Percentiles rank a stretch among this genome's conserved stretches.
Evolutionary conservation across 30 jellyfish, hydroid and myxozoan species (phyloP).

Genomic region (Hydra vulgaris): DNA sequence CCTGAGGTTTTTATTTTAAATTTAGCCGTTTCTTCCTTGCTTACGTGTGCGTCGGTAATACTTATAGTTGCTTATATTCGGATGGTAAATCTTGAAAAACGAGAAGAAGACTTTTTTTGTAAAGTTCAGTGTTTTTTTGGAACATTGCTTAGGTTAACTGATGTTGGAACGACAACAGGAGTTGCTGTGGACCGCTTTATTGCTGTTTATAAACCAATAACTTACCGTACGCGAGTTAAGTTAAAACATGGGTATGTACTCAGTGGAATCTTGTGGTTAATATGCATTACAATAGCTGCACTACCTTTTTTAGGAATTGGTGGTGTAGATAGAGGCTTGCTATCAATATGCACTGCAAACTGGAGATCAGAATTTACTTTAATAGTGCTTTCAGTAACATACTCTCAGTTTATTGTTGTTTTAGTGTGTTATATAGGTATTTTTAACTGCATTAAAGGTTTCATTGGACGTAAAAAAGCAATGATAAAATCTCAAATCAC

Average conservation of each 20-base stretch:
- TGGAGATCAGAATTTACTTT: slow-evolving; percentile 55
- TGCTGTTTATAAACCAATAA: slow-evolving; percentile 56
- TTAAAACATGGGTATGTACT: slow-evolving; percentile 28
- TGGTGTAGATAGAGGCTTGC: slow-evolving; percentile 31
- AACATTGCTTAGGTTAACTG: slow-evolving; percentile 60
- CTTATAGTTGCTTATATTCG: slow-evolving; percentile 41
- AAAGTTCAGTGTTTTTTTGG: slow-evolving; percentile 53
- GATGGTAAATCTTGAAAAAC: slow-evolving; percentile 10
- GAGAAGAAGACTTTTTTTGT: slow-evolving; percentile 26
- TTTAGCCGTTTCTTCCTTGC: slow-evolving; percentile 41
- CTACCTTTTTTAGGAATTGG: slow-evolving; percentile 39
- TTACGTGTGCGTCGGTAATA: slow-evolving; percentile 43
- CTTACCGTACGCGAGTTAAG: slow-evolving; percentile 50
- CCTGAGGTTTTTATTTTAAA: slow-evolving; percentile 43
- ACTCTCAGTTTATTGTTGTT: slow-evolving; percentile 54
- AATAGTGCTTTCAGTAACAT: slow-evolving; percentile 42
- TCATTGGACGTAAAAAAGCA: slow-evolving; percentile 53
- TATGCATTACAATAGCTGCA: slow-evolving; percentile 30
- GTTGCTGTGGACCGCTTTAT: slow-evolving; percentile 86
- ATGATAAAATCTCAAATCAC: slow-evolving; percentile 55
- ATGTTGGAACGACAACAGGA: slow-evolving; percentile 59
- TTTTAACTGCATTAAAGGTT: slow-evolving; percentile 25
- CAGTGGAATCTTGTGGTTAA: slow-evolving; percentile 23
- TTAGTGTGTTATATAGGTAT: slow-evolving; percentile 42
- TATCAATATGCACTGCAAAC: slow-evolving; percentile 57